phyloP scores from a whole-genome alignment of 2,113 vertebrate species.

The Trogon melanurus region DNA sequence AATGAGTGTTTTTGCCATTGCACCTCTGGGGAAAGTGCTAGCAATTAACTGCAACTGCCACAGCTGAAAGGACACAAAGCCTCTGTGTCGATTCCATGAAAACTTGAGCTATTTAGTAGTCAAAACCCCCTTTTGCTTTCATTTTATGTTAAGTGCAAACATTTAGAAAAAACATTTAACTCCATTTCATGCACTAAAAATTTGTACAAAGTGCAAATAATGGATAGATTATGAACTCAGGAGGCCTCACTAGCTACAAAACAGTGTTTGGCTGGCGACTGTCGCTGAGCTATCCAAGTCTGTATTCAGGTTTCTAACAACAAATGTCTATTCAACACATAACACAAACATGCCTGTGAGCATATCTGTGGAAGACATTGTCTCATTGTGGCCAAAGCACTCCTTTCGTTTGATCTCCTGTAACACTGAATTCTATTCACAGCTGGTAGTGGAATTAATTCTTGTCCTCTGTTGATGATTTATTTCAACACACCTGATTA shows the following conservation, averaged over 20 bases:
- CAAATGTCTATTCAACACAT: not conserved
- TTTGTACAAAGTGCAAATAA: not conserved
- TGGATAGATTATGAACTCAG: not conserved
- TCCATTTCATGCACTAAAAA: not conserved
- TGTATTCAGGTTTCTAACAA: not conserved
- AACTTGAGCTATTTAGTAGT: not conserved
- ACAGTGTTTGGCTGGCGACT: not conserved
- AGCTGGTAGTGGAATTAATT: not conserved
- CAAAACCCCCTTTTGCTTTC: not conserved
- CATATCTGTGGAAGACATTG: not conserved
- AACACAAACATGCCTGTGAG: not conserved
- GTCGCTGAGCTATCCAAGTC: not conserved
- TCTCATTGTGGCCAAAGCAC: not conserved
- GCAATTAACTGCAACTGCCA: conserved; percentile 12
- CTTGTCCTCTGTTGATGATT: not conserved
- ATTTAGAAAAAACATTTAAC: not conserved
- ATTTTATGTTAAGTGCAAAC: not conserved
- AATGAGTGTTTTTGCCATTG: not conserved
- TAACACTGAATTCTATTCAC: not conserved
- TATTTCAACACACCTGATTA: not conserved
- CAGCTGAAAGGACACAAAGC: conserved; percentile 23
- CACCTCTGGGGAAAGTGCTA: not conserved
- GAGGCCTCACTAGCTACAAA: not conserved
- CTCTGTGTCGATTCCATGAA: not conserved
- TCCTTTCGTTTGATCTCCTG: not conserved